Evolutionary conservation across 2,888 invertebrate genomes (phyloP).

Genomic region (Xanthorhoe designata): DNA sequence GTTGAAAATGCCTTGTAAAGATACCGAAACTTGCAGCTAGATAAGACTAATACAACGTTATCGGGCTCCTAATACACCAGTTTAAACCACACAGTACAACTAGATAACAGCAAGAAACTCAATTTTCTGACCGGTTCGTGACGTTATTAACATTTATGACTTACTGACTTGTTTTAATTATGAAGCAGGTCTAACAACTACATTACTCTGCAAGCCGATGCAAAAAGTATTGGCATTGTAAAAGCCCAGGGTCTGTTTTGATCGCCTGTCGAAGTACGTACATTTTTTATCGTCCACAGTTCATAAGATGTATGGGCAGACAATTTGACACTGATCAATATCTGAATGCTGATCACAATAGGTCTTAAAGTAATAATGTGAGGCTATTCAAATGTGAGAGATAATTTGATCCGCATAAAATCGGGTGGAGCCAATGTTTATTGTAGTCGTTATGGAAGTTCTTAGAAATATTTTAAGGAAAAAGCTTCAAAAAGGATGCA

Average conservation of each 20-base stretch:
- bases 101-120: background rate
- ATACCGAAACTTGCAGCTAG: too few relatives aligned
- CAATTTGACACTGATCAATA: constrained; percentile 16
- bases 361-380: constrained; percentile 1
- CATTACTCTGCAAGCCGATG: background rate
- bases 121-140: background rate
- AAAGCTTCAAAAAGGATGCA: background rate
- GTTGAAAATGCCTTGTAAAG: too few relatives aligned
- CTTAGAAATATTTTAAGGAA: constrained; percentile 17
- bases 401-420: constrained; percentile 29
- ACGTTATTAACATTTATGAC: background rate
- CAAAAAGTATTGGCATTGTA: background rate
- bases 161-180: background rate
- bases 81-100: too few relatives aligned
- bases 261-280: background rate
- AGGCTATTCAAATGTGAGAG: constrained; percentile 9
- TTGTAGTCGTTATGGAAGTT: constrained; percentile 23
- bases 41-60: too few relatives aligned
- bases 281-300: constrained; percentile 13
- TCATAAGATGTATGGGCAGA: constrained; percentile 7
- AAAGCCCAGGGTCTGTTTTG: constrained; percentile 1
- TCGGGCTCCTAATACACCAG: too few relatives aligned
- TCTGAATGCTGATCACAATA: constrained; percentile 7
- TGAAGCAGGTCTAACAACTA: background rate
- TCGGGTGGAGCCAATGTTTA: constrained; percentile 23